Percentiles rank a stretch among this genome's conserved stretches.
phyloP scores from a whole-genome alignment of 2,888 invertebrate species.

The Caenorhabditis afra region DNA sequence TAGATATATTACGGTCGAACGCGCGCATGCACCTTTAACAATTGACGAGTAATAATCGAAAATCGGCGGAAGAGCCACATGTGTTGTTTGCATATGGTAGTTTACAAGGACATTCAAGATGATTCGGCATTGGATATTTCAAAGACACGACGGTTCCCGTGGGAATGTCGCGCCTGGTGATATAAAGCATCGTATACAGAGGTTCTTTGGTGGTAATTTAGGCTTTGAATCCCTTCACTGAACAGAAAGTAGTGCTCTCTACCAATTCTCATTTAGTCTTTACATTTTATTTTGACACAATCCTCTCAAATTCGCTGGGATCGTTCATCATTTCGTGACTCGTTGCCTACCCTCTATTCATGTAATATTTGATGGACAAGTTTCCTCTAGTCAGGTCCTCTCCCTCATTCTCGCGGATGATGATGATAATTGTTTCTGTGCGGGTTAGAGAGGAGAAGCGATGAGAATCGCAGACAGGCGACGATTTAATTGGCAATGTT shows the following conservation, averaged over 20 bases:
- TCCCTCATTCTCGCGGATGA: constrained; percentile 12
- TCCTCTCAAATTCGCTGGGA: not conserved
- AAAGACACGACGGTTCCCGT: not conserved
- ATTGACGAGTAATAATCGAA: constrained; percentile 35
- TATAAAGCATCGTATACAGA: not conserved
- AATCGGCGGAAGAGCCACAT: constrained; percentile 1
- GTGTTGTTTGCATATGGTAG: no score
- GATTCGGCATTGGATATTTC: not conserved
- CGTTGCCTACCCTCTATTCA: constrained; percentile 7
- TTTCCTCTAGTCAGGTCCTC: constrained; percentile 5
- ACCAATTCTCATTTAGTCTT: not conserved
- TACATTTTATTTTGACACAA: constrained; percentile 5
- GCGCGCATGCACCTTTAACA: constrained; percentile 28
- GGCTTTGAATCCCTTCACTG: not conserved
- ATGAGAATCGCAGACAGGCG: constrained; percentile 13
- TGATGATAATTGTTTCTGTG: constrained; percentile 23
- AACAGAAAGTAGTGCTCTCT: not conserved
- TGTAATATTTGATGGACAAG: constrained; percentile 57
- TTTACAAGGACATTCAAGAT: no score
- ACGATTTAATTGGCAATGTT: constrained; percentile 56
- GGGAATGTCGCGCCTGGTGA: constrained; percentile 25
- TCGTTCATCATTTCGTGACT: constrained; percentile 28
- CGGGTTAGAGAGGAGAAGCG: constrained; percentile 13
- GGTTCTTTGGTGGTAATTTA: not conserved
- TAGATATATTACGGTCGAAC: constrained; percentile 47